These are phyloP conservation scores for Rhinogobio ventralis DNA, from an alignment of 2,797 vertebrate species.

Conservation along the genomic window DNA sequence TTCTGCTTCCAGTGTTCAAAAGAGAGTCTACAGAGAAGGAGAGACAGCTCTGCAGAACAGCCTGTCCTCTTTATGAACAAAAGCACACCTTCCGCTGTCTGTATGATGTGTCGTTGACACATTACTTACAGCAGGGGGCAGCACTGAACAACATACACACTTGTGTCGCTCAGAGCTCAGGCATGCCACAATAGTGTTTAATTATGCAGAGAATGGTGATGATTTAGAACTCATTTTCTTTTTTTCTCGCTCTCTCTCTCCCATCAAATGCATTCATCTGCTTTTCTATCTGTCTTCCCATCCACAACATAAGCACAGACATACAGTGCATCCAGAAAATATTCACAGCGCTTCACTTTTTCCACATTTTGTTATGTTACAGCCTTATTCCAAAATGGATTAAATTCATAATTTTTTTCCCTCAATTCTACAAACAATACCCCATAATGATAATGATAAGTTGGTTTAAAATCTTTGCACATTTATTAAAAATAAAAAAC, in stretches of 20 bases:
- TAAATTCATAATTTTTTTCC: too few relatives aligned
- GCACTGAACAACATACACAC: constrained; percentile 54
- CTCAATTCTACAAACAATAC: too few relatives aligned
- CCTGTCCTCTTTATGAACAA: constrained; percentile 42
- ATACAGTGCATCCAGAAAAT: neutral
- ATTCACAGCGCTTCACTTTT: too few relatives aligned
- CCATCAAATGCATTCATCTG: neutral
- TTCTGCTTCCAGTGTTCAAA: constrained; percentile 41
- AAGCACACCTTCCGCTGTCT: constrained; percentile 23
- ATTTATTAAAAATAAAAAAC: too few relatives aligned
- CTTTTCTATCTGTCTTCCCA: neutral
- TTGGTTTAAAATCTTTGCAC: too few relatives aligned
- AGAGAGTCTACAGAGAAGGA: constrained; percentile 25
- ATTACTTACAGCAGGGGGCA: constrained; percentile 48
- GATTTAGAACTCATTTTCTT: constrained; percentile 21
- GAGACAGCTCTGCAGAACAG: constrained; percentile 44
- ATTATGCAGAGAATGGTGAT: constrained; percentile 30
- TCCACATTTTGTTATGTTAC: too few relatives aligned
- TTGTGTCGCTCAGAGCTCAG: neutral
- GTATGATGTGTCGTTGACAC: constrained; percentile 3
- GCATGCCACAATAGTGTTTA: constrained; percentile 2
- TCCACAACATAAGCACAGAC: neutral
- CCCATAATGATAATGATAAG: too few relatives aligned
- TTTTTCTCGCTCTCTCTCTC: neutral
- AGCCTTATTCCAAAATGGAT: too few relatives aligned